Evolutionary conservation across 2,797 vertebrate species (phyloP), one percentile per base, ranked within the genome.

Genomic region (Momotus momota): DNA sequence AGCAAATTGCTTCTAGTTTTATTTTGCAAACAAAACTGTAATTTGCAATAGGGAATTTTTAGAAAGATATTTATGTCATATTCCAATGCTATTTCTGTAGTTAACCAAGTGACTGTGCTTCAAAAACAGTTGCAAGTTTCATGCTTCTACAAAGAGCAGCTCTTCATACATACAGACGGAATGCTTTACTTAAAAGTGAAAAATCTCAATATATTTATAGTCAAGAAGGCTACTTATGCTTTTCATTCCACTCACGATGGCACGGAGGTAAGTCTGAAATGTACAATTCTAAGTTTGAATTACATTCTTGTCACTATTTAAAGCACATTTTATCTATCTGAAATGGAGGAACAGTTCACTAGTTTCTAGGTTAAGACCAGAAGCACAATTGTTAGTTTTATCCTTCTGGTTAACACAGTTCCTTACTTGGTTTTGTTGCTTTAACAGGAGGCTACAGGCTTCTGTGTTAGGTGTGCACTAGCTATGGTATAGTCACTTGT

Each of bases 121-220:
- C 66, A 94, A 86, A 96, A 88, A 9, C 33, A 80, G 69, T 81
- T 75, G 33, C 21, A 84, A 61, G 57, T 57, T 86, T 72, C 55
- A 69, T 43, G 48, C 31, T 62, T 77, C 51, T 81, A 65, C 73
- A 86, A 86, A 66, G 54, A 89, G 58, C n/a, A 72, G 81, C 49
- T 90, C 90, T 91, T 62, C 38, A 61, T 70, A 66, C n/a, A 38
- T 43, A 61, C 31, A 90, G 80, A 86, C 10, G 35, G 49, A 58
- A 84, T 40, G 45, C 57, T 91, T 88, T 80, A 93, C 93, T 86
- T 95, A 93, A 81, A 81, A 85, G 46, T 8, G 69, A 79, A 89
- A 93, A 94, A 58, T 57, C 78, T 92, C 71, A 79, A 67, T 52
- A 57, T 82, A 79, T 83, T 94, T 27, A 7, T 38, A 45, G 41